Conservation (phyloP, 2,888 invertebrate genomes). For the Campoletis raptor region DNA sequence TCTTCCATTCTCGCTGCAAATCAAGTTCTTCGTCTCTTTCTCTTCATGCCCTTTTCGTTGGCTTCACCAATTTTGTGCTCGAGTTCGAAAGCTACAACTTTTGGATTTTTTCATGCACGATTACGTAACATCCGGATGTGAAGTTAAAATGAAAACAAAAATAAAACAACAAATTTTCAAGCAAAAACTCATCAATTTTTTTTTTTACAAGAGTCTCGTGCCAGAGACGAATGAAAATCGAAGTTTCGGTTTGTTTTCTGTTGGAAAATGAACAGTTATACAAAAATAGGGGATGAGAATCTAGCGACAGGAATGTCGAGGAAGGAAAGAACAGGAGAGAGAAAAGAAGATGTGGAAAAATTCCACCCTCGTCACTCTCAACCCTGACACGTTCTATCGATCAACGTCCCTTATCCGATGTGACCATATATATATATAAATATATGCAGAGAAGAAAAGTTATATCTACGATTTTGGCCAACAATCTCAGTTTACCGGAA, state of each 20-base stretch:
- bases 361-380: constrained; percentile 61
- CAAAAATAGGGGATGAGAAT: constrained; percentile 24
- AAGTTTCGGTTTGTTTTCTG: constrained; percentile 26
- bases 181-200: constrained; percentile 30
- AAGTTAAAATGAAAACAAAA: constrained; percentile 12
- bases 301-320: constrained; percentile 1
- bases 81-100: constrained; percentile 4
- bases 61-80: background rate
- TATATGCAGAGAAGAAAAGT: background rate
- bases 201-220: constrained; percentile 23
- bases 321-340: constrained; percentile 21
- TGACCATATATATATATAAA: background rate
- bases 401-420: constrained; percentile 60
- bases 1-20: background rate
- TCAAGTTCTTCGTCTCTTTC: background rate
- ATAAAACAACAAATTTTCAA: background rate
- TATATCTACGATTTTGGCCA: constrained; percentile 29
- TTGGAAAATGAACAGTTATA: constrained; percentile 31
- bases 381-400: constrained; percentile 65
- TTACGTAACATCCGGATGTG: background rate
- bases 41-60: background rate
- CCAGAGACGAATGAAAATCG: constrained; percentile 44
- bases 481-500: constrained; percentile 10
- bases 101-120: constrained; percentile 25
- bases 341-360: constrained; percentile 35